Evolutionary conservation across 2,113 vertebrate genomes (phyloP).

Genomic region (Rhodinocichla rosea): DNA sequence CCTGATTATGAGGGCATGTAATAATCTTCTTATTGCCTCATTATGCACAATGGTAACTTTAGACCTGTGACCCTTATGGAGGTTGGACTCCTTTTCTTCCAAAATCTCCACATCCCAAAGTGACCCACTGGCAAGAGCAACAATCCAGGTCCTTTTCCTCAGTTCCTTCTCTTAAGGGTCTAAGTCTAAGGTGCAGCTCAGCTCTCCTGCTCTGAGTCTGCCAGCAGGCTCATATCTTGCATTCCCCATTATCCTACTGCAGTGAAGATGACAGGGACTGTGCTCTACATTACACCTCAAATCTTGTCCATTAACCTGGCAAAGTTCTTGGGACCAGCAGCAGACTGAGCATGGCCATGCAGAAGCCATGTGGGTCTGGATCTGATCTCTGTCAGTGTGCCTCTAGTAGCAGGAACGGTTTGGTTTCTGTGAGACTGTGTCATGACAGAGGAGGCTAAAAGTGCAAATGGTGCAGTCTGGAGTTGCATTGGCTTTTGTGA

Average conservation of each 20-base stretch:
- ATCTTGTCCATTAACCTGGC: not conserved
- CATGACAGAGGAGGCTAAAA: not conserved
- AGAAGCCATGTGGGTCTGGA: not conserved
- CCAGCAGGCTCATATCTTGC: not conserved
- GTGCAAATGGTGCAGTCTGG: not conserved
- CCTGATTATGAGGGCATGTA: not conserved
- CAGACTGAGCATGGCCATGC: not conserved
- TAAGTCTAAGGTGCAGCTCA: not conserved
- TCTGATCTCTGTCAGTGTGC: not conserved
- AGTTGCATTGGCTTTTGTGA: not conserved
- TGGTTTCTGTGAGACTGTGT: not conserved
- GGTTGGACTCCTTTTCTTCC: not conserved
- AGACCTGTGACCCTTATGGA: not conserved
- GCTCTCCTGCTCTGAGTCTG: not conserved
- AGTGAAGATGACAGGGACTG: accelerated
- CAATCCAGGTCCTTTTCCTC: not conserved
- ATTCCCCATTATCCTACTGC: not conserved
- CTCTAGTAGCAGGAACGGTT: not conserved
- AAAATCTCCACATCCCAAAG: not conserved
- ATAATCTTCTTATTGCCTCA: slow-evolving; percentile 37
- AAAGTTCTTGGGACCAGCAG: not conserved
- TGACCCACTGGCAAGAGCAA: not conserved
- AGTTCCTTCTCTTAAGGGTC: not conserved
- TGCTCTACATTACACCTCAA: not conserved
- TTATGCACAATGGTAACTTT: slow-evolving; percentile 10